phyloP scores from a whole-genome alignment of 2,888 invertebrate species.

The Ischnura elegans region DNA sequence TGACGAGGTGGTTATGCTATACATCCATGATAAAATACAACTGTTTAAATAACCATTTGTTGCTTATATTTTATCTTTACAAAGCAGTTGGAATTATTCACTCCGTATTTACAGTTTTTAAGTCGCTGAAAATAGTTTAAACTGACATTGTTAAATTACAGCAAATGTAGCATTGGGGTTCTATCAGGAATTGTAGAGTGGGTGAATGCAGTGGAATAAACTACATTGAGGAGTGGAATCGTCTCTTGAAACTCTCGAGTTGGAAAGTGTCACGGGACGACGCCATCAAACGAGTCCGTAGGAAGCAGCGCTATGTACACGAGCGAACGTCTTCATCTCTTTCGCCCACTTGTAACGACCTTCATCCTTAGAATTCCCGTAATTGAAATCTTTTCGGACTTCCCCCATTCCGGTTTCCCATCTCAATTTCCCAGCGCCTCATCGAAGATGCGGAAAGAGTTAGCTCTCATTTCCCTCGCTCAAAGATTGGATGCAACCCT shows the following conservation, averaged over 20 bases:
- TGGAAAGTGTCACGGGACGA: not conserved
- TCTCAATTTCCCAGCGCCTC: not conserved
- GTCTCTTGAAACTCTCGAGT: not conserved
- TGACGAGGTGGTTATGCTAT: too few relatives aligned
- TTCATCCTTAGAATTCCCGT: not conserved
- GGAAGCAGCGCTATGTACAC: not conserved
- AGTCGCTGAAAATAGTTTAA: too few relatives aligned
- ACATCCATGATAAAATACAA: too few relatives aligned
- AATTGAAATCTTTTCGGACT: not conserved
- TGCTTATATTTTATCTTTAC: too few relatives aligned
- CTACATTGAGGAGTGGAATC: not conserved
- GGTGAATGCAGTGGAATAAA: not conserved
- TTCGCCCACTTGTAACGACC: not conserved
- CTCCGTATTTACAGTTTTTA: too few relatives aligned
- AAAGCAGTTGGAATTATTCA: too few relatives aligned
- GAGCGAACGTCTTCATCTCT: not conserved
- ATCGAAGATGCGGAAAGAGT: not conserved
- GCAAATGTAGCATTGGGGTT: too few relatives aligned
- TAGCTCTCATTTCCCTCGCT: not conserved
- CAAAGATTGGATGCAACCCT: not conserved
- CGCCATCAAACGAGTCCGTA: not conserved
- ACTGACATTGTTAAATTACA: too few relatives aligned
- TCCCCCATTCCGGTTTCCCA: not conserved
- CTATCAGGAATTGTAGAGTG: too few relatives aligned
- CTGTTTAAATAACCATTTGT: too few relatives aligned